phyloP scores from a whole-genome alignment of 1,140 invertebrate genomes.

The Laupala kohalensis region DNA sequence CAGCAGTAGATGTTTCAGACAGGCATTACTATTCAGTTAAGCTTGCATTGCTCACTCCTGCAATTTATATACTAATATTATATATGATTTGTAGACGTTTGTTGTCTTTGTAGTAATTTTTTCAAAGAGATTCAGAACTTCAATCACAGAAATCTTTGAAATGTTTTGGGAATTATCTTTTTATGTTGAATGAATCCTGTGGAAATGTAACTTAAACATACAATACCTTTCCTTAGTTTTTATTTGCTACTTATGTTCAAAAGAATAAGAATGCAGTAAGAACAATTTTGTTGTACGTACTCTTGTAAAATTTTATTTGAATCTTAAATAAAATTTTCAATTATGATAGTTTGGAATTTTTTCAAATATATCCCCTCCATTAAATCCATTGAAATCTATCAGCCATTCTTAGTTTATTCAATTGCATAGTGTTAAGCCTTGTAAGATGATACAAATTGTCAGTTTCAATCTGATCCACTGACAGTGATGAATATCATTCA shows the following conservation, averaged over 20 bases:
- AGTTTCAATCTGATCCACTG: not conserved
- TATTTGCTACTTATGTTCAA: not conserved
- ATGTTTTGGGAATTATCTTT: not conserved
- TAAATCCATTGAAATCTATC: conserved; percentile 1
- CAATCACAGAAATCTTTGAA: conserved; percentile 11
- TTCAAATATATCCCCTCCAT: conserved; percentile 5
- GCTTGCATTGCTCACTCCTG: conserved; percentile 13
- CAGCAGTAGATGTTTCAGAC: not conserved
- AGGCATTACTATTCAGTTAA: conserved; percentile 6
- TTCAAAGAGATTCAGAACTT: conserved; percentile 5
- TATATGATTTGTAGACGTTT: conserved; percentile 13
- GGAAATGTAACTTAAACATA: not conserved
- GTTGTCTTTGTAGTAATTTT: conserved; percentile 3
- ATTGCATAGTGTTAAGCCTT: not conserved
- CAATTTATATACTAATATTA: conserved; percentile 13
- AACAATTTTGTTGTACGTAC: conserved; percentile 4
- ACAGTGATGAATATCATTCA: not conserved
- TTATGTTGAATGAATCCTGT: not conserved
- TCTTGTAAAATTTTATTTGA: conserved; percentile 6
- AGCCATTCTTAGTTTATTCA: not conserved
- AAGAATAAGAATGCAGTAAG: not conserved
- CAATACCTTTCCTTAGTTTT: not conserved
- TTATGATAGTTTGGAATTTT: not conserved
- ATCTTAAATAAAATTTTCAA: conserved; percentile 6
- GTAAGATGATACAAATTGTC: not conserved